Evolutionary conservation across 2,113 vertebrate species (phyloP), one percentile per base, ranked within the genome.

Genomic region (Alces alces): DNA sequence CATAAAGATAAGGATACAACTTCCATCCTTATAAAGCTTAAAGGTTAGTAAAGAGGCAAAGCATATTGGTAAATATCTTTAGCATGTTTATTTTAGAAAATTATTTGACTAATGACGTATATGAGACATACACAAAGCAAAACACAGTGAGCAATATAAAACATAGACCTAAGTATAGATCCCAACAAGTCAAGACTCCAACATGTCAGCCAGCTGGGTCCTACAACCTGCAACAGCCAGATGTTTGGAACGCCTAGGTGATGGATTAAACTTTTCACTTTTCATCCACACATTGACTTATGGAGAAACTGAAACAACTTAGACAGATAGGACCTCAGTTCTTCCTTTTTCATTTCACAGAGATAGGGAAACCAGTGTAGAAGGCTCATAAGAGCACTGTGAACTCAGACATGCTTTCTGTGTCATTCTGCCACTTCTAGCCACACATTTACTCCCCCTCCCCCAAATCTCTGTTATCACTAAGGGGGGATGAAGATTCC

Each of bases 401-500:
- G 76, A 66, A 36, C 5, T 43, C 50, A 50, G 25, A 15, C 7
- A 0, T 1, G 36, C 28, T 78, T 6, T 2, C 28, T 7, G 3
- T 30, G 3, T 19, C 33, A 36, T 83, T 58, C 50, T 5, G 13
- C 7, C 64, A 3, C 47, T 82, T 23, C 36, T 2, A 6, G 28
- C 30, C 43, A 25, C 36, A 21, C 3, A 0, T 21, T n/a, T 16
- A 23, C 45, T 58, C 36, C 15, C 4, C 15, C 61, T 3, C 12
- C 57, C 3, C 3, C n/a, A 43, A 16, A 28, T 64, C 55, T 4
- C 45, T 55, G 57, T 57, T 52, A 21, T 5, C 89, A 23, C 76
- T 28, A 11, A 30, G 15, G 15, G 23, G 30, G 43, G 43, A 6
- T 11, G 54, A 54, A 43, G 39, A 47, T 54, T 36, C 9, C 78